A percentile compares a stretch with the other conserved stretches of the same genome.
Conservation (phyloP, 2,113 vertebrate species). For the Dermatemys mawii region DNA sequence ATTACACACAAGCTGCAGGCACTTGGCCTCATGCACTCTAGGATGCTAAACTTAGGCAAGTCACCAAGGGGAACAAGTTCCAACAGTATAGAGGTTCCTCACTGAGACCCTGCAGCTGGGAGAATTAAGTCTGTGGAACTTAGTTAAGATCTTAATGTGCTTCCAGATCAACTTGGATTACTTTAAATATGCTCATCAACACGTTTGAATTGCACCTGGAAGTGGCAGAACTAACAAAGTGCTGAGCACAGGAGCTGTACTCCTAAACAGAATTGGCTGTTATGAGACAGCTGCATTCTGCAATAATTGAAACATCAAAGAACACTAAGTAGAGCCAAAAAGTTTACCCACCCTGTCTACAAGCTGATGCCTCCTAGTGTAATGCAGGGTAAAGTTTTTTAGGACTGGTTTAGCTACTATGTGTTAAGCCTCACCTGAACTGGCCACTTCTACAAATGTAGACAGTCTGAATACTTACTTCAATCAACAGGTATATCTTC, state of each 20-base stretch:
- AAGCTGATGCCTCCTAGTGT: neutral
- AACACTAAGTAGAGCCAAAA: neutral
- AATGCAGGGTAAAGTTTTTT: neutral
- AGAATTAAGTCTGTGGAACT: neutral
- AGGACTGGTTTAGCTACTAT: neutral
- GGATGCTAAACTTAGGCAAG: neutral
- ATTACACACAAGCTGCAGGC: neutral
- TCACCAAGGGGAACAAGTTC: neutral
- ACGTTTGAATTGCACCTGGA: fast-evolving
- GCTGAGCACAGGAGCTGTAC: neutral
- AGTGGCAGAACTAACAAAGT: neutral
- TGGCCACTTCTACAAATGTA: neutral
- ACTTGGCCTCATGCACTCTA: fast-evolving
- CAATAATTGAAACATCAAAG: neutral
- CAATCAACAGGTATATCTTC: neutral
- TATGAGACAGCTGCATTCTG: neutral
- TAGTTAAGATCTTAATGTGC: neutral
- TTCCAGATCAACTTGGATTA: neutral
- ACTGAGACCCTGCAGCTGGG: neutral
- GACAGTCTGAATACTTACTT: neutral
- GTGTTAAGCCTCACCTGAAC: neutral
- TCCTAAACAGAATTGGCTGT: neutral
- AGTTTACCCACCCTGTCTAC: too few relatives aligned
- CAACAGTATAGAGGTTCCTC: neutral
- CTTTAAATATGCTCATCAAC: neutral